Evolutionary conservation across 2,797 vertebrate genomes (phyloP).

Genomic region (Phaenicophaeus curvirostris): DNA sequence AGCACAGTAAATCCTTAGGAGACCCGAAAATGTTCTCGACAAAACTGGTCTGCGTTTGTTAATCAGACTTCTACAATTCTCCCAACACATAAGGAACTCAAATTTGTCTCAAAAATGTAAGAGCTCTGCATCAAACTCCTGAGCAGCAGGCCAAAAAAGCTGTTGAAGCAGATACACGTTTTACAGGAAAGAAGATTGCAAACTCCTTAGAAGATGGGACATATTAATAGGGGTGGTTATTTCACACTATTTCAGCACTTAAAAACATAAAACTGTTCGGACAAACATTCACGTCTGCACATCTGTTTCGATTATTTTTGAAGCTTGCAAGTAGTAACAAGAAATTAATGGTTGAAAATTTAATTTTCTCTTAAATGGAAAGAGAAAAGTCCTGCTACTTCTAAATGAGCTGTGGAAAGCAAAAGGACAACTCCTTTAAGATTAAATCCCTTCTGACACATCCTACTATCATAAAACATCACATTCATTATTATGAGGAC

Average conservation of each 20-base stretch:
- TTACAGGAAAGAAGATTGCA: background rate
- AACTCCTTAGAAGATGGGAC: background rate
- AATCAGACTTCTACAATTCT: background rate
- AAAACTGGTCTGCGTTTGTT: background rate
- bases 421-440: background rate
- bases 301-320: background rate
- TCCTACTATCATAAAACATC: background rate
- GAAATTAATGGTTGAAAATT: background rate
- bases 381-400: background rate
- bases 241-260: background rate
- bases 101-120: background rate
- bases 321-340: background rate
- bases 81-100: background rate
- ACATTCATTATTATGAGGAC: background rate
- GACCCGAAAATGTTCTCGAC: background rate
- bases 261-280: background rate
- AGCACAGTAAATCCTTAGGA: background rate
- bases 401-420: background rate
- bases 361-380: background rate
- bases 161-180: background rate
- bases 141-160: background rate
- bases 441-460: background rate
- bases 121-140: background rate
- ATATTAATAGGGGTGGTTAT: background rate
- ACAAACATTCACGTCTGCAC: background rate